A percentile compares a stretch with the other conserved stretches of the same genome.
Evolutionary conservation across 1,140 invertebrate species (phyloP).

Genomic region (Apocrypta bakeri): DNA sequence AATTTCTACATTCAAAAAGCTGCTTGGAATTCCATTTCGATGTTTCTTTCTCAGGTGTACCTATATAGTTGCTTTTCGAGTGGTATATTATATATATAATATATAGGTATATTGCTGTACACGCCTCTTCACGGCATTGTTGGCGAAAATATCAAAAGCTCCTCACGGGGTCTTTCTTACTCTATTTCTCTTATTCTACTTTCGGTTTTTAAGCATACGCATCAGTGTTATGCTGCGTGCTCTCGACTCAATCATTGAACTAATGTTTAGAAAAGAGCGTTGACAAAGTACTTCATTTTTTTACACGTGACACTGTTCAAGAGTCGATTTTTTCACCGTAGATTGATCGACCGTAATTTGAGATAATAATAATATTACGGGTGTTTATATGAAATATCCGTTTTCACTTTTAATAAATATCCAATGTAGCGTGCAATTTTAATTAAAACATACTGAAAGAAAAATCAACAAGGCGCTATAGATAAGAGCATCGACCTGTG

Average conservation of each 20-base stretch:
- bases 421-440: not conserved
- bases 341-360: no score
- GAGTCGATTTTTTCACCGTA: no score
- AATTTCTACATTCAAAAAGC: not conserved
- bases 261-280: not conserved
- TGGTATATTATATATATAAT: not conserved
- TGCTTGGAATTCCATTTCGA: constrained; percentile 26
- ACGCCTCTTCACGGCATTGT: not conserved
- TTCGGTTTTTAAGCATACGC: not conserved
- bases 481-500: not conserved
- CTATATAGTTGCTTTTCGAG: not conserved
- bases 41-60: constrained; percentile 34
- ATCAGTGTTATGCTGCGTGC: not conserved
- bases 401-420: not conserved
- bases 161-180: not conserved
- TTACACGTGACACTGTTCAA: not conserved
- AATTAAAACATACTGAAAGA: constrained; percentile 4
- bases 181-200: not conserved
- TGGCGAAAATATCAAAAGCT: constrained; percentile 13
- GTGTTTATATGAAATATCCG: no score
- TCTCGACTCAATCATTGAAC: not conserved
- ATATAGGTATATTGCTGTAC: not conserved
- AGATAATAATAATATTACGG: no score
- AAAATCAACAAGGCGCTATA: not conserved
- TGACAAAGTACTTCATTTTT: not conserved